These are phyloP conservation scores for Dinomys branickii DNA, from an alignment of 2,113 vertebrate species.

Conservation along the genomic window DNA sequence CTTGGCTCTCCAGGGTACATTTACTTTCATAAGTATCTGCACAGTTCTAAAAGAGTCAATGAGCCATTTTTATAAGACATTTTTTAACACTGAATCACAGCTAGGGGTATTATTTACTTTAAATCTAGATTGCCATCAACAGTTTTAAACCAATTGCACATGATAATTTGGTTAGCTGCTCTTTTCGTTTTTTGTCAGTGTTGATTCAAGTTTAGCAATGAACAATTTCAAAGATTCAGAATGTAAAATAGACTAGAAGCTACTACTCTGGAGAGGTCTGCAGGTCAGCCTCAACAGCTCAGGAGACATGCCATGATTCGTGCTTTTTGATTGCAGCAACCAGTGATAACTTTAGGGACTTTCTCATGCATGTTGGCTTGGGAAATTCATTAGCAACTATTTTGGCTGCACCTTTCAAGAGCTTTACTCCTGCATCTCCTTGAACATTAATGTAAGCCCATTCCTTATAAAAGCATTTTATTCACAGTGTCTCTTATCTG, in stretches of 20 bases:
- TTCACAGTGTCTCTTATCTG: background rate
- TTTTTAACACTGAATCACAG: background rate
- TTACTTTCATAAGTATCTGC: too few relatives aligned
- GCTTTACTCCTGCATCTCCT: fast-evolving
- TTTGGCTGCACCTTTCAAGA: background rate
- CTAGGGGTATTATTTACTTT: background rate
- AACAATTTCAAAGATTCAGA: background rate
- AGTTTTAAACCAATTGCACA: background rate
- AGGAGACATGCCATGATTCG: background rate
- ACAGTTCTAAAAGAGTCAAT: background rate
- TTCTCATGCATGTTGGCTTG: background rate
- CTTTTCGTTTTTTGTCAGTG: background rate
- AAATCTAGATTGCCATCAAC: background rate
- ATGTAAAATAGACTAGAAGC: background rate
- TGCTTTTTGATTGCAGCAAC: background rate
- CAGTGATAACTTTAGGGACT: background rate
- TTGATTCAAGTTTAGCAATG: background rate
- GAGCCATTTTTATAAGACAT: background rate
- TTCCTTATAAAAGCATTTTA: background rate
- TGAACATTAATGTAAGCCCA: background rate
- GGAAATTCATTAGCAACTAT: background rate
- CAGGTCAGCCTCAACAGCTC: background rate
- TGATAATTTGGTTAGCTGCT: background rate
- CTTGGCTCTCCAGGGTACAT: too few relatives aligned
- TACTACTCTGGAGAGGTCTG: background rate